phyloP scores from a whole-genome alignment of 1,140 invertebrate species.

The Ephestia elutella region DNA sequence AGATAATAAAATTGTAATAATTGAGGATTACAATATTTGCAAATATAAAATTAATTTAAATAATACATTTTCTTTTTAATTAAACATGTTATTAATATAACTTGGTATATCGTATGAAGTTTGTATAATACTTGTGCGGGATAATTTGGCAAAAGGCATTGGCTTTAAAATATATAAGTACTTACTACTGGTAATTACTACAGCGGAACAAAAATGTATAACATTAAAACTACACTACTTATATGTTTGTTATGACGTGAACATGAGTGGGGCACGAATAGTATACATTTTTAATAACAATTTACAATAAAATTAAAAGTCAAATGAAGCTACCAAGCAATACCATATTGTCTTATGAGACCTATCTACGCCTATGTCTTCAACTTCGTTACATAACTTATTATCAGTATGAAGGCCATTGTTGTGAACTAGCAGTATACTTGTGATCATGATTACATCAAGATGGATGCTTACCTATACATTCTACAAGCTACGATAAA shows the following conservation, averaged over 20 bases:
- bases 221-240: neutral
- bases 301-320: too few relatives aligned
- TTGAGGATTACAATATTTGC: neutral
- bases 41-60: neutral
- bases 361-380: neutral
- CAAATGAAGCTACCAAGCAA: too few relatives aligned
- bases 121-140: constrained; percentile 18
- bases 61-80: neutral
- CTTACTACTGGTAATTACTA: neutral
- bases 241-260: too few relatives aligned
- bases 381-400: constrained; percentile 10
- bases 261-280: too few relatives aligned
- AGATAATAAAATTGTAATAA: constrained; percentile 9
- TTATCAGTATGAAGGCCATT: constrained; percentile 23
- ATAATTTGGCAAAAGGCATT: constrained; percentile 27
- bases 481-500: neutral
- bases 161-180: constrained; percentile 6
- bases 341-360: neutral
- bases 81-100: neutral
- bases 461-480: neutral
- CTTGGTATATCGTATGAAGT: neutral
- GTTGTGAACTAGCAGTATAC: constrained; percentile 21
- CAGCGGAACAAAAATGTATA: neutral
- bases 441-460: constrained; percentile 11
- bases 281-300: too few relatives aligned